These are phyloP conservation scores for Monochamus alternatus DNA, from an alignment of 2,888 invertebrate genomes.

Conservation along the genomic window DNA sequence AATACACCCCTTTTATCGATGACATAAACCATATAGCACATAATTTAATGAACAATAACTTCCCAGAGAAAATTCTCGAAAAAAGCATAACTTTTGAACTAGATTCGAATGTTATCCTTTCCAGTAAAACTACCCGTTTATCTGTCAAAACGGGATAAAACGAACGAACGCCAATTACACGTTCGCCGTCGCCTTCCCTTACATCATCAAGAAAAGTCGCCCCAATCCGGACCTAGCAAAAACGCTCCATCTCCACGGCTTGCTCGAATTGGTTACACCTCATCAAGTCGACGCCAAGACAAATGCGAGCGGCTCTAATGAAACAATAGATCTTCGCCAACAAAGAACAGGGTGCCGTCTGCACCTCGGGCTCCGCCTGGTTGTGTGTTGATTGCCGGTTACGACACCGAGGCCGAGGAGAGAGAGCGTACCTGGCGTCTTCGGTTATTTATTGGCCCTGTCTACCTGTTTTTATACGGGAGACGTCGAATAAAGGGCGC, in stretches of 20 bases:
- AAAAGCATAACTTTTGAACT: too few relatives aligned
- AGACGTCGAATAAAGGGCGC: neutral
- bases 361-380: neutral
- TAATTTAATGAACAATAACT: too few relatives aligned
- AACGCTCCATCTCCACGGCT: neutral
- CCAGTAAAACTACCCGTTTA: too few relatives aligned
- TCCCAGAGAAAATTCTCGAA: too few relatives aligned
- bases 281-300: conserved; percentile 9
- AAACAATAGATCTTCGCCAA: conserved; percentile 11
- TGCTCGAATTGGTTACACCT: conserved; percentile 10
- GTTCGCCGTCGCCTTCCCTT: neutral
- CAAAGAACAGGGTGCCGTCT: neutral
- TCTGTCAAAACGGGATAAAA: neutral
- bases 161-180: neutral
- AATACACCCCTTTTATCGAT: too few relatives aligned
- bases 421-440: neutral
- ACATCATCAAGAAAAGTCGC: too few relatives aligned
- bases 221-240: too few relatives aligned
- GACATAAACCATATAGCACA: too few relatives aligned
- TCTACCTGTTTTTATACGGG: conserved; percentile 10
- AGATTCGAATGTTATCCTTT: too few relatives aligned
- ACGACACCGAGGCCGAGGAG: neutral
- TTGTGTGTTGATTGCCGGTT: conserved; percentile 9
- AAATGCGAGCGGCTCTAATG: conserved; percentile 5
- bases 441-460: conserved; percentile 1